phyloP scores from a whole-genome alignment of 2,888 invertebrate species.

The Drosophila maculinotata region DNA sequence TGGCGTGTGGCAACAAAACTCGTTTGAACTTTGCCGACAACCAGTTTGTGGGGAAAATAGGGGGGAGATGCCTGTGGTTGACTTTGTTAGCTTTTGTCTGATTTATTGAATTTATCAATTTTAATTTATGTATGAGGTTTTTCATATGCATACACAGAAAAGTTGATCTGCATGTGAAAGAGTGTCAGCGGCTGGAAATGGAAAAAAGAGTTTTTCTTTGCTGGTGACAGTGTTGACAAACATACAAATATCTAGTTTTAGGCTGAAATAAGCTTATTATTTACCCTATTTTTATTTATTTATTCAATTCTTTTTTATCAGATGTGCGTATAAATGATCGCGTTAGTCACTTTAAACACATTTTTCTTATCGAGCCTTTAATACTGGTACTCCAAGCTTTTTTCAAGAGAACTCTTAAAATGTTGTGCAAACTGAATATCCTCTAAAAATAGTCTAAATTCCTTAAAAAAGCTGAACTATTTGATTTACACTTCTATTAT shows the following conservation, averaged over 20 bases:
- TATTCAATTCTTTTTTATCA: too few species aligned
- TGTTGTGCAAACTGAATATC: too few species aligned
- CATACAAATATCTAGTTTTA: neutral
- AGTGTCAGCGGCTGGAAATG: neutral
- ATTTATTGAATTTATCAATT: conserved; percentile 71
- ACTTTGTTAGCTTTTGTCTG: conserved; percentile 47
- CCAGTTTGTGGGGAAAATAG: neutral
- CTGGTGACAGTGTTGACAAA: neutral
- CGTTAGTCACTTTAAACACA: too few species aligned
- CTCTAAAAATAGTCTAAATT: too few species aligned
- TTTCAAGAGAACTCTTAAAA: too few species aligned
- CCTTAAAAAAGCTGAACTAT: neutral
- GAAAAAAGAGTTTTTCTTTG: neutral
- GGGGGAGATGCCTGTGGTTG: conserved; percentile 21
- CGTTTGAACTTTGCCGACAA: conserved; percentile 57
- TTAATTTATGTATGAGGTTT: conserved; percentile 54
- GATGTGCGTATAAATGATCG: too few species aligned
- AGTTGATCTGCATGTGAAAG: conserved; percentile 16
- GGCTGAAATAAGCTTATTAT: too few species aligned
- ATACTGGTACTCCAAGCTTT: too few species aligned
- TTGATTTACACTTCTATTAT: conserved; percentile 4
- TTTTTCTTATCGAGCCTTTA: too few species aligned
- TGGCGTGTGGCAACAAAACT: conserved; percentile 57
- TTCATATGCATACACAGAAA: conserved; percentile 47
- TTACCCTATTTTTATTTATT: too few species aligned